Evolutionary conservation across 2,797 vertebrate species (phyloP).

Genomic region (Pelochelys cantorii): DNA sequence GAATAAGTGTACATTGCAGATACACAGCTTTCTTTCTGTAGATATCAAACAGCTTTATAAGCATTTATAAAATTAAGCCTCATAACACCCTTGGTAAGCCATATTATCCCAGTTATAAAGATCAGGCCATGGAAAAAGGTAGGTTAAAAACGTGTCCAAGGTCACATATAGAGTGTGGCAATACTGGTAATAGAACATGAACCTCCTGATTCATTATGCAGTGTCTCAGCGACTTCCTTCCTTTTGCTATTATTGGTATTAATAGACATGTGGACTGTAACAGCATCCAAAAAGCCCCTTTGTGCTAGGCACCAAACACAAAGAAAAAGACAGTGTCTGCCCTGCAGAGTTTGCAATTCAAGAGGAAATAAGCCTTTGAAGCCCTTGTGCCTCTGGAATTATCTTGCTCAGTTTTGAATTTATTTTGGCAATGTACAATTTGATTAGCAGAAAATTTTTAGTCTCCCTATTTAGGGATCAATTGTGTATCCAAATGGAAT

Average conservation of each 20-base stretch:
- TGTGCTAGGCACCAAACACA: not conserved
- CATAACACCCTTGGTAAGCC: not conserved
- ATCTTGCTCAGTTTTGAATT: not conserved
- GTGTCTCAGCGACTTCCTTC: constrained; percentile 53
- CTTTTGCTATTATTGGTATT: constrained; percentile 56
- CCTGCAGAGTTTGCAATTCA: not conserved
- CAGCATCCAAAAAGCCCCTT: not conserved
- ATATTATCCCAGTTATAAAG: not conserved
- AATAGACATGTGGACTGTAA: constrained; percentile 14
- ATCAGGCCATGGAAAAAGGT: constrained; percentile 37
- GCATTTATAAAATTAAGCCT: not conserved
- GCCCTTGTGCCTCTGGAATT: rapidly evolving
- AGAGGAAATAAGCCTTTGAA: constrained; percentile 2
- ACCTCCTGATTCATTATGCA: constrained; percentile 39
- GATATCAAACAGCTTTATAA: not conserved
- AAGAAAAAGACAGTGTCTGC: not conserved
- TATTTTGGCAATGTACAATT: constrained; percentile 7
- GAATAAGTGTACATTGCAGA: rapidly evolving
- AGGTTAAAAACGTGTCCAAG: constrained; percentile 58
- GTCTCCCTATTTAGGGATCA: not conserved
- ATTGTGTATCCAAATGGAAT: not conserved
- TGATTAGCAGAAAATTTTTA: not conserved
- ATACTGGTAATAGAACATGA: constrained; percentile 54
- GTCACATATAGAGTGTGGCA: constrained; percentile 50
- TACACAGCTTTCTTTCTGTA: rapidly evolving